Evolutionary conservation across 2,888 invertebrate species (phyloP).

Genomic region (Apeira syringaria): DNA sequence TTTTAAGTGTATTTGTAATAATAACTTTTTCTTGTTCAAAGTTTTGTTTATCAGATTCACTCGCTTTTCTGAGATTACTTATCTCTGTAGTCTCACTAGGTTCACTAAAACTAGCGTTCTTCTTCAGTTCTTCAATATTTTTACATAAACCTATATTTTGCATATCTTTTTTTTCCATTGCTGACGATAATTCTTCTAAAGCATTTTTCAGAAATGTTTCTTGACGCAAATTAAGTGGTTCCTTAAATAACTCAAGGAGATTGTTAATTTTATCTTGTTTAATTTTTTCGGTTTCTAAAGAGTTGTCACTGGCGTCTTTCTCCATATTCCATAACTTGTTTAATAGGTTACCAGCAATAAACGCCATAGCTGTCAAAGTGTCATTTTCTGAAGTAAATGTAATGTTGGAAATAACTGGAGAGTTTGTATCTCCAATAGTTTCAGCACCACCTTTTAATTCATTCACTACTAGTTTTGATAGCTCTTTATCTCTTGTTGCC

Average conservation of each 20-base stretch:
- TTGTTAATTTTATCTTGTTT: conserved; percentile 69
- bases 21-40: too few species aligned
- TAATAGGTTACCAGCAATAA: conserved; percentile 72
- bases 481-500: conserved; percentile 52
- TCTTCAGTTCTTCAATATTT: conserved; percentile 43
- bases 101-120: conserved; percentile 13
- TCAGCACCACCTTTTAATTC: conserved; percentile 63
- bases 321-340: conserved; percentile 74
- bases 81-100: conserved; percentile 6
- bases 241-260: conserved; percentile 67
- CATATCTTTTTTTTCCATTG: conserved; percentile 49
- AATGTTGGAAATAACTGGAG: conserved; percentile 63
- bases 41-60: too few species aligned
- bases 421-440: conserved; percentile 56
- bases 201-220: conserved; percentile 66
- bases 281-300: conserved; percentile 56
- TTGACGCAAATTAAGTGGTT: conserved; percentile 67
- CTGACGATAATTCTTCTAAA: conserved; percentile 59
- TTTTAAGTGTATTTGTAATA: background rate
- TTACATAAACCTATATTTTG: conserved; percentile 62
- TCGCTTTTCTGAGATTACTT: too few species aligned
- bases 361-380: conserved; percentile 70
- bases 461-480: conserved; percentile 68
- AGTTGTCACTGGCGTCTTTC: conserved; percentile 52
- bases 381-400: conserved; percentile 75